Base-by-base conservation (phyloP, 2,113 vertebrate genomes). In the Neogobius melanostomus region DNA sequence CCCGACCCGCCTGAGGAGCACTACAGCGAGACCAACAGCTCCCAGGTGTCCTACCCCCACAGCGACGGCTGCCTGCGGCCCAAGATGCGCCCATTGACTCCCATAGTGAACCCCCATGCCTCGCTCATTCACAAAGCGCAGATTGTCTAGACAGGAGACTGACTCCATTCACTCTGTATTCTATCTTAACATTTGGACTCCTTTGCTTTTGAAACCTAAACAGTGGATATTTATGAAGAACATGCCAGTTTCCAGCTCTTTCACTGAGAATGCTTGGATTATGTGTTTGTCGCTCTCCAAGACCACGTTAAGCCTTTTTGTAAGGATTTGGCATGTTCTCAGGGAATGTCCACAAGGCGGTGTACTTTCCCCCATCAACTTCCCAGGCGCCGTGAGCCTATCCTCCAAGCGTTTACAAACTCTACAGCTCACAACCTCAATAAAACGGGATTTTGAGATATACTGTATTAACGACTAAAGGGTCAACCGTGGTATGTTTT, bases 51-150 rank as follows among this genome's bases (percentile, higher is more conserved):
- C 79, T 96, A 94, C 6, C 91, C 94, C 61, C 92, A 92, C 74
- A 92, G 92, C 82, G 97, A 98, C 0, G 95, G 95, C 16, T 90
- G 91, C 0, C 82, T 96, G 11, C 86, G 92, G 68, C 91, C 94
- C 71, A 94, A 94, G 69, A 85, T 85, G 2, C 66, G 68, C 21
- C 74, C 71, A 1, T 86, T 72, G 61, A 67, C 74, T 47, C 59
- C 64, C 6, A 3, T 54, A 1, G 43, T 82, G 11, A 60, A 68
- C 81, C 89, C 53, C 15, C 92, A 91, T 0, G 90, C 93, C 68
- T 94, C 95, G 72, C 85, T 94, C 51, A 95, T 96, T 82, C 96
- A 96, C 0, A 93, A 95, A 73, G 95, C 95, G 10, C 96, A 98
- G 85, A 93, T 98, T 52, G 96, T 97, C 87, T 98, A 91, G 65